These are phyloP conservation scores for Masticophis lateralis DNA, from an alignment of 2,797 vertebrate genomes.

Conservation along the genomic window DNA sequence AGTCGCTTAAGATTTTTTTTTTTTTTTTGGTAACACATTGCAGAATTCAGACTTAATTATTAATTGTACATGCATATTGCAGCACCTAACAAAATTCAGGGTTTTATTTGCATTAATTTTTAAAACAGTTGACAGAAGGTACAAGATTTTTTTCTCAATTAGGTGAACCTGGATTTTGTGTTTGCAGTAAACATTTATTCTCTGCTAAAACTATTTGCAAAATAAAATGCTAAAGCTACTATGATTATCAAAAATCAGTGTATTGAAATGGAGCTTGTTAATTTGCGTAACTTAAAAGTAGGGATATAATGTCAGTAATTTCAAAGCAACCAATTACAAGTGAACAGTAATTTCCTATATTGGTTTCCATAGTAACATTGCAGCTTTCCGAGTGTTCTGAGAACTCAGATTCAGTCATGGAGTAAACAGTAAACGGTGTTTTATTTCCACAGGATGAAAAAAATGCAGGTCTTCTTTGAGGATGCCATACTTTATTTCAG, in stretches of 20 bases:
- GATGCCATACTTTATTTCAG: neutral
- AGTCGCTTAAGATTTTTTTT: neutral
- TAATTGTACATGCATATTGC: neutral
- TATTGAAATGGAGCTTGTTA: conserved; percentile 47
- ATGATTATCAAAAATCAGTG: conserved; percentile 2
- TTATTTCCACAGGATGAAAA: conserved; percentile 44
- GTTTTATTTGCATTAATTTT: neutral
- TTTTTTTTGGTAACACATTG: neutral
- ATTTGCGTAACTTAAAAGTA: conserved; percentile 43
- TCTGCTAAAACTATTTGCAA: neutral
- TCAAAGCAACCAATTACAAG: conserved; percentile 61
- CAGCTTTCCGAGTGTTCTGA: conserved; percentile 58
- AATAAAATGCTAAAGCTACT: conserved; percentile 3
- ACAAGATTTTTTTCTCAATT: neutral
- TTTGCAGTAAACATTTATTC: conserved; percentile 39
- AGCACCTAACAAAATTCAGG: neutral
- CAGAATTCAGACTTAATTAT: neutral
- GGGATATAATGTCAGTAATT: conserved; percentile 49
- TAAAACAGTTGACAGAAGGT: neutral
- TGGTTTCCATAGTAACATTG: conserved; percentile 68
- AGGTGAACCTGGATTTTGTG: conserved; percentile 22
- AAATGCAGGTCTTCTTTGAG: conserved; percentile 22
- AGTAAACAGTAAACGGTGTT: conserved; percentile 41
- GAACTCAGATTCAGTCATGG: conserved; percentile 29
- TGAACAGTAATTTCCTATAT: conserved; percentile 58